Evolutionary conservation across 2,888 invertebrate genomes (phyloP), one percentile per base, ranked within the genome.

Genomic region (Clusia tigrina): DNA sequence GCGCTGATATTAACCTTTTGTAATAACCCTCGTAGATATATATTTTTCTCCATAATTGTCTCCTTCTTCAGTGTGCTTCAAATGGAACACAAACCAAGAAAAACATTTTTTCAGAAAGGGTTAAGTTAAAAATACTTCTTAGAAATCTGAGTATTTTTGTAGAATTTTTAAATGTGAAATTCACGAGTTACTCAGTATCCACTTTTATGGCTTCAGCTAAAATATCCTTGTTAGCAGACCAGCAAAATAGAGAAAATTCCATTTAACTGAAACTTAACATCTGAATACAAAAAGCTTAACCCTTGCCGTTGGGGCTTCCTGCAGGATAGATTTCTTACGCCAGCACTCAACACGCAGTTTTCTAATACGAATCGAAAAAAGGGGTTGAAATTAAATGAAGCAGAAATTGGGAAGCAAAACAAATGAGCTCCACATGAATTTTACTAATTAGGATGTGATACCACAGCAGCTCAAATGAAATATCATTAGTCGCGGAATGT

Each of bases 361-460:
- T 48, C 48, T 48, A 48, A 48, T 48, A n/a, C n/a, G 12, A 42
- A 12, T 17, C 18, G 22, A 48, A 48, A 48, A 48, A 22, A 48
- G 22, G 48, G 48, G 48, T 48, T 20, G 48, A 48, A 48, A 48
- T 20, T 3, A 18, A 48, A 3, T 48, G 48, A 48, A 48, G 48
- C n/a, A n/a, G 42, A 42, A 42, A 42, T 48, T 5, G 6, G 22
- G 18, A 9, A 32, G 12, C 32, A 32, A 12, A 32, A 32, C 32
- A 32, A 6, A 32, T 32, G 12, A 32, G 32, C 32, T 12, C 6
- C 48, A 20, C 6, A 22, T 48, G 48, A 12, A 32, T 32, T 6
- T 32, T 12, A 6, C 32, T 32, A 9, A 32, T 12, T 9, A 32
- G 12, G 6, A 32, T 32, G 32, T 32, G 6, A 32, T 32, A 32